Base-by-base conservation (phyloP, 2,888 invertebrate genomes). In the Phortica magna region DNA sequence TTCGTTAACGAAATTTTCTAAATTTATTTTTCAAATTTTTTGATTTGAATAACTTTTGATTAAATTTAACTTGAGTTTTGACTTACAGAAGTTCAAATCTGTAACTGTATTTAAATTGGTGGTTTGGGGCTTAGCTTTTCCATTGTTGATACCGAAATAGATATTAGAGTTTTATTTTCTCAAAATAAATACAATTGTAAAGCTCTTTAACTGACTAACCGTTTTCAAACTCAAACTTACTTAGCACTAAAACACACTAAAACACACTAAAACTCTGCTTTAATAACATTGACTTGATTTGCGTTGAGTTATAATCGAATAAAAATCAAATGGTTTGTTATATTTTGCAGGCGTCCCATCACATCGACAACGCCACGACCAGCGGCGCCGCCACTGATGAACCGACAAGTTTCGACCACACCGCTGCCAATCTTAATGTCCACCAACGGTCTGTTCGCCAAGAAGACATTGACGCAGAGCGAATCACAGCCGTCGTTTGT, bases 61-160 rank as follows among this genome's bases (percentile, higher is more conserved):
- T 9, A 1, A 59, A 17, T 9, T 59, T 59, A 17, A 9, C 7
- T n/a, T 53, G 53, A 12, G 3, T 14, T 2, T 12, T 53, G 53
- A n/a, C 53, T 53, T n/a, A 53, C 4, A 31, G 31, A 31, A 31
- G 31, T 31, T 53, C 53, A 12, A 53, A 59, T 4, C 0, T 4
- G 7, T 59, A 59, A 59, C 5, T 59, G n/a, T 59, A 59, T 17
- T 48, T 48, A 59, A 78, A 76, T 86, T 88, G 85, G 86, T 89
- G 90, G 90, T 89, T 88, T 90, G 90, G 89, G 90, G 89, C 90
- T 89, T 89, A 89, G 89, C 89, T 90, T 85, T 82, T 78, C 78
- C 80, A 79, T 79, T 80, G 42, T 22, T 42, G 41, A 41, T 14
- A 59, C 10, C n/a, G n/a, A 59, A 61, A 4, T 5, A 5, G 10